Evolutionary conservation across 2,888 invertebrate species (phyloP), one percentile per base, ranked within the genome.

Genomic region (Chorisops tibialis): DNA sequence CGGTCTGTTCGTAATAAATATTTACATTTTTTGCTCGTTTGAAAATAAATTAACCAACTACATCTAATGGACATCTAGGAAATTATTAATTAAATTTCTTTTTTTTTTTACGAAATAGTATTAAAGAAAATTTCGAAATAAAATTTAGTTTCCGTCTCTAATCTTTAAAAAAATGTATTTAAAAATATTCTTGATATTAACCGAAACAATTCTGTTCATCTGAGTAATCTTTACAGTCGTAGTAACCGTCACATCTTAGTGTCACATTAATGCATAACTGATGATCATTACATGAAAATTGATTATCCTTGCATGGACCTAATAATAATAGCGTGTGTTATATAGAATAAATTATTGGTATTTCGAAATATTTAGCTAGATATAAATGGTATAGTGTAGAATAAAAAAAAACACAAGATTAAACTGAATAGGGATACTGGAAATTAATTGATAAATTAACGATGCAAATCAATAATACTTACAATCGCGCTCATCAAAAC

Each of bases 201-300:
- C 79, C 79, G 81, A 86, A 83, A 84, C 92, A 93, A 82, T 89
- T 89, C 80, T 91, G 89, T 81, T 93, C 92, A 78, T 93, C 92
- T 74, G 91, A 90, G 85, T 90, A 91, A 83, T 92, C 91, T 80
- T 84, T 83, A 83, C 92, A 92, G 83, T 92, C 91, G 85, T 91
- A 91, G 82, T 85, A 85, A 83, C 90, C 89, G 85, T 94, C 92
- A 82, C 94, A 93, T 76, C 87, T 87, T 73, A 87, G 85, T 69
- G 82, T 79, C 76, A 83, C 81, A 68, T 87, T 87, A 76, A 94
- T 88, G 82, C 93, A 94, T 75, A 83, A 82, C 67, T 83, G 85
- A 80, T 86, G 84, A 81, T 88, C 87, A 65, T 74, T 78, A 79
- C 91, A 91, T 69, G 83, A 82, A 80, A 89, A 89, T 78, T 90